These are phyloP conservation scores for Lasius fuliginosus DNA, from an alignment of 2,888 invertebrate species.

Conservation along the genomic window DNA sequence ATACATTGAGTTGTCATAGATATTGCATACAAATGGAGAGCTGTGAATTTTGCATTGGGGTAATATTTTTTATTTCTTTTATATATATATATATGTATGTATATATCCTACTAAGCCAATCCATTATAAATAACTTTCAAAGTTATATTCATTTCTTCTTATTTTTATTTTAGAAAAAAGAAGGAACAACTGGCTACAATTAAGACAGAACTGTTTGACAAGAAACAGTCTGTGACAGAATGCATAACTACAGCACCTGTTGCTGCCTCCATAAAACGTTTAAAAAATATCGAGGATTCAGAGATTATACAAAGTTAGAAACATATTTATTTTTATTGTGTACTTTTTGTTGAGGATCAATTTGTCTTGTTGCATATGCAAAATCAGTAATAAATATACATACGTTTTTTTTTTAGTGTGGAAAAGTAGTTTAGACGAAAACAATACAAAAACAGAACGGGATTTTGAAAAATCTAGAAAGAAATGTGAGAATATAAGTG, in stretches of 20 bases:
- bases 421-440: slow-evolving; percentile 69
- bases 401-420: slow-evolving; percentile 78
- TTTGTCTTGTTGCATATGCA: slow-evolving; percentile 41
- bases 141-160: background rate
- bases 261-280: slow-evolving; percentile 70
- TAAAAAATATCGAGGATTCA: slow-evolving; percentile 75
- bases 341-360: slow-evolving; percentile 20
- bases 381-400: slow-evolving; percentile 29
- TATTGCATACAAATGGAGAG: slow-evolving; percentile 52
- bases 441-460: slow-evolving; percentile 63
- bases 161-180: slow-evolving; percentile 69
- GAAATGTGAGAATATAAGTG: slow-evolving; percentile 67
- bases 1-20: slow-evolving; percentile 36
- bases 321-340: slow-evolving; percentile 8
- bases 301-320: slow-evolving; percentile 77
- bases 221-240: slow-evolving; percentile 68
- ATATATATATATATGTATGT: no score
- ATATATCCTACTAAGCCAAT: background rate
- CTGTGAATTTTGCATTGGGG: slow-evolving; percentile 48
- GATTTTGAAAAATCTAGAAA: slow-evolving; percentile 69
- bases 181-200: slow-evolving; percentile 64
- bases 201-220: slow-evolving; percentile 75
- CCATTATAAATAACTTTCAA: background rate
- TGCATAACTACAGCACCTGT: slow-evolving; percentile 73
- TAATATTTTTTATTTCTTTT: slow-evolving; percentile 45